Percentiles rank a stretch among this genome's conserved stretches.
These are phyloP conservation scores for Chrysogorgia sp. DNA, from an alignment of 92 coral and sea anemone species.

Conservation along the genomic window DNA sequence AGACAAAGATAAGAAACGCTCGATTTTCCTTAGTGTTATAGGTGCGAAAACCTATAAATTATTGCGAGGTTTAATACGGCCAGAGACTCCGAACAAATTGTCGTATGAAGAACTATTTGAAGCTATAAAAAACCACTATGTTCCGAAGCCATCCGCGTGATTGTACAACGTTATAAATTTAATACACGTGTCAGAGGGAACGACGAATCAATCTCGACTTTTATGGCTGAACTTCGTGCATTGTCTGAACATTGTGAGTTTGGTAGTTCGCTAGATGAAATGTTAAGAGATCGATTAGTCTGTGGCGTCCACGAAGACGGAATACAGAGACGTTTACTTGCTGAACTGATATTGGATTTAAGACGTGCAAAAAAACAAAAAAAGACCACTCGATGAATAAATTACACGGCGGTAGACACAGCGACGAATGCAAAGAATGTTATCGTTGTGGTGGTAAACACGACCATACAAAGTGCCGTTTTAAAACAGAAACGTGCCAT, in stretches of 20 bases:
- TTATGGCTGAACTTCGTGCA: constrained; percentile 37
- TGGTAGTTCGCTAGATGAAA: constrained; percentile 14
- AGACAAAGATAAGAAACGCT: too few relatives aligned
- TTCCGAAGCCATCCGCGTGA: constrained; percentile 43
- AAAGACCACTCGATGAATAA: too few relatives aligned
- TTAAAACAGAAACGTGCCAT: too few relatives aligned
- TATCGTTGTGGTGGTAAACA: too few relatives aligned
- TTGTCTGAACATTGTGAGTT: constrained; percentile 27
- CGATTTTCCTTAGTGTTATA: too few relatives aligned
- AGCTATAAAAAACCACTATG: constrained; percentile 22
- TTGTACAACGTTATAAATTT: constrained; percentile 43
- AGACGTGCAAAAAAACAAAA: constrained; percentile 40
- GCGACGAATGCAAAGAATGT: too few relatives aligned
- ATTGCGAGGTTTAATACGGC: constrained; percentile 29
- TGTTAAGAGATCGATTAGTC: constrained; percentile 36
- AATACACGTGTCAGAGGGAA: constrained; percentile 15
- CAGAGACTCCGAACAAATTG: constrained; percentile 13
- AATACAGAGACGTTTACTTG: constrained; percentile 40
- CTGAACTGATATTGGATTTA: constrained; percentile 42
- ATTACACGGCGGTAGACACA: too few relatives aligned
- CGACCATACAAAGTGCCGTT: too few relatives aligned
- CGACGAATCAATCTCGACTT: constrained; percentile 18
- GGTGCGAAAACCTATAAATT: constrained; percentile 54
- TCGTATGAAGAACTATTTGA: constrained; percentile 45
- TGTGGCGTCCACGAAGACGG: constrained; percentile 39